These are phyloP conservation scores for Bufo gargarizans DNA, from an alignment of 2,113 vertebrate species.

Conservation along the genomic window DNA sequence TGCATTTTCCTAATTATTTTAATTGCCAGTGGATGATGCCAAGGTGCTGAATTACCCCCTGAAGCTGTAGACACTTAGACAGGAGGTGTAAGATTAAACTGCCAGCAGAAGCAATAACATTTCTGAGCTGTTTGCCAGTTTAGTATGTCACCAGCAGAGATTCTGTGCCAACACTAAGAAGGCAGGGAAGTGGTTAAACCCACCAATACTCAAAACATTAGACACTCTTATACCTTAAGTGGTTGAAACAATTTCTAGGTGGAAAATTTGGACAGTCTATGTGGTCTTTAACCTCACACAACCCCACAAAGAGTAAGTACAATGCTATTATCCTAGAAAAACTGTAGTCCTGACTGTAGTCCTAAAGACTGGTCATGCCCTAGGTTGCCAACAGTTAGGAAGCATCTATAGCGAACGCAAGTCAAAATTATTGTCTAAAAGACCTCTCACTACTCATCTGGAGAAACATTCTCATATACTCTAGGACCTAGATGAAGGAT, in stretches of 20 bases:
- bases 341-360: too few species aligned
- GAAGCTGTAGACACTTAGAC: constrained; percentile 77
- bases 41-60: constrained; percentile 78
- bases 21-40: constrained; percentile 84
- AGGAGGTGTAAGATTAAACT: constrained; percentile 84
- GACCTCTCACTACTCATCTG: background rate
- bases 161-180: background rate
- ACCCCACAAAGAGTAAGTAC: background rate
- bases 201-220: background rate
- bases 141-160: constrained; percentile 78
- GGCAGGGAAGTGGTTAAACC: constrained; percentile 12
- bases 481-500: background rate
- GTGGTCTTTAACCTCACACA: background rate
- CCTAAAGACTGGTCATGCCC: background rate
- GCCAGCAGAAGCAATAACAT: constrained; percentile 83
- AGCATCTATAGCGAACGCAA: background rate
- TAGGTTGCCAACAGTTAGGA: background rate
- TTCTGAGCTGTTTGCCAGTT: constrained; percentile 77
- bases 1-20: constrained; percentile 92
- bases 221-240: background rate
- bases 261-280: background rate
- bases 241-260: background rate
- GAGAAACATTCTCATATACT: too few species aligned
- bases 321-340: background rate
- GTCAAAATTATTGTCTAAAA: background rate